Evolutionary conservation across 2,113 vertebrate genomes (phyloP), one percentile per base, ranked within the genome.

Genomic region (Redunca redunca): DNA sequence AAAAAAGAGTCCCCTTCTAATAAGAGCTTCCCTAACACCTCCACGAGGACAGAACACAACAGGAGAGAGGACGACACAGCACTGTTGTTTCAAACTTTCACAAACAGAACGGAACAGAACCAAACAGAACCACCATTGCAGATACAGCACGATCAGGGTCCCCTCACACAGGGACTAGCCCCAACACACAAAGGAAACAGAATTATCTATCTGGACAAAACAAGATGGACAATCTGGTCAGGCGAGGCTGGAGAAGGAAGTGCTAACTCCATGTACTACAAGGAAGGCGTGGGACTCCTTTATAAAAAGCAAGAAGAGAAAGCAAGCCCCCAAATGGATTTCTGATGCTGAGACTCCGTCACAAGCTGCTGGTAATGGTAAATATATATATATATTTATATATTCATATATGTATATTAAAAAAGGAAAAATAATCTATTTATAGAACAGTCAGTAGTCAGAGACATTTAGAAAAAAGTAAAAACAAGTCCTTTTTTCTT

Each of bases 391-490:
- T 99, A 98, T 98, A 98, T 97, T 80, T 96, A 93, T 98, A 97
- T 98, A 97, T 97, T 84, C 71, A 96, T 98, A 97, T 98, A 97
- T 98, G 97, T 92, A 98, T 98, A 97, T 98, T 97, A 99, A 99
- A 99, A 99, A 99, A 99, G 98, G 98, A 99, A 99, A 99, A 99
- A 99, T 99, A 99, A 99, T 99, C 98, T 99, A 99, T 99, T 99
- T 99, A 99, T 99, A 99, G 98, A 99, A 99, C 98, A 99, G 99
- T 99, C 99, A 99, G 99, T 99, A 99, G 99, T 99, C 98, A 99
- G 99, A 99, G 98, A 99, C 99, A 99, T 99, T 99, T 99, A 99
- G 99, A 99, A 99, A 99, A 99, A 99, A 99, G 99, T 99, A 99
- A 99, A 99, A 99, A 99, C 99, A 98, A 99, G 99, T 99, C 98